A percentile compares a stretch with the other conserved stretches of the same genome.
phyloP scores from a whole-genome alignment of 1,140 invertebrate species.

The Lordiphosa stackelbergi region DNA sequence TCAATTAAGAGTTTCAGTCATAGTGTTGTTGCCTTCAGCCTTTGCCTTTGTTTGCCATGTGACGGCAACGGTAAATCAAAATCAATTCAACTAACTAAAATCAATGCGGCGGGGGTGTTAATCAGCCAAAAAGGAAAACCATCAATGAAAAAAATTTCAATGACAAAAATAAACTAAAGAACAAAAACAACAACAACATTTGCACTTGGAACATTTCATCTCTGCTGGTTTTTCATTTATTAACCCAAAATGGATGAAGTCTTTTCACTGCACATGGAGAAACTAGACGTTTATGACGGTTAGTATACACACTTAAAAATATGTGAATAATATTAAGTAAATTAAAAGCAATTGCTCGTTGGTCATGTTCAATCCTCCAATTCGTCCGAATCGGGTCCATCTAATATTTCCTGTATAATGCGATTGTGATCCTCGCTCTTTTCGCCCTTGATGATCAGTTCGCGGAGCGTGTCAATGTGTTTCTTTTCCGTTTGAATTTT shows the following conservation, averaged over 20 bases:
- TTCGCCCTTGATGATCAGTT: constrained; percentile 53
- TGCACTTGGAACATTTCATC: background rate
- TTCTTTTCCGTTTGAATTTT: constrained; percentile 47
- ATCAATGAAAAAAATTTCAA: constrained; percentile 8
- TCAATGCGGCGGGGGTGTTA: constrained; percentile 17
- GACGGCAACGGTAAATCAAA: constrained; percentile 1
- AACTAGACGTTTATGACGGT: constrained; percentile 67
- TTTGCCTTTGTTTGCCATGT: constrained; percentile 17
- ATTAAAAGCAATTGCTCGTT: constrained; percentile 59
- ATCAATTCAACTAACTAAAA: constrained; percentile 16
- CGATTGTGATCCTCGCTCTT: constrained; percentile 48
- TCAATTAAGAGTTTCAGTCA: constrained; percentile 12
- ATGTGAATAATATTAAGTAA: constrained; percentile 59
- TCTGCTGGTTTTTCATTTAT: constrained; percentile 1
- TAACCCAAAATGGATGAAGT: constrained; percentile 62
- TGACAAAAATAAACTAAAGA: too few relatives aligned
- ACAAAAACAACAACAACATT: constrained; percentile 1
- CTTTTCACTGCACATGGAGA: constrained; percentile 67
- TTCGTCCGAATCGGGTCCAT: constrained; percentile 34
- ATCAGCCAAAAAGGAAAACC: background rate
- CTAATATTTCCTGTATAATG: constrained; percentile 56
- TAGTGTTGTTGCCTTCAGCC: background rate
- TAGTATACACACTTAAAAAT: constrained; percentile 50
- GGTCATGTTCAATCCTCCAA: constrained; percentile 44
- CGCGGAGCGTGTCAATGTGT: constrained; percentile 44